These are phyloP conservation scores for Otocyon megalotis DNA, from an alignment of 2,113 vertebrate species.

Conservation along the genomic window DNA sequence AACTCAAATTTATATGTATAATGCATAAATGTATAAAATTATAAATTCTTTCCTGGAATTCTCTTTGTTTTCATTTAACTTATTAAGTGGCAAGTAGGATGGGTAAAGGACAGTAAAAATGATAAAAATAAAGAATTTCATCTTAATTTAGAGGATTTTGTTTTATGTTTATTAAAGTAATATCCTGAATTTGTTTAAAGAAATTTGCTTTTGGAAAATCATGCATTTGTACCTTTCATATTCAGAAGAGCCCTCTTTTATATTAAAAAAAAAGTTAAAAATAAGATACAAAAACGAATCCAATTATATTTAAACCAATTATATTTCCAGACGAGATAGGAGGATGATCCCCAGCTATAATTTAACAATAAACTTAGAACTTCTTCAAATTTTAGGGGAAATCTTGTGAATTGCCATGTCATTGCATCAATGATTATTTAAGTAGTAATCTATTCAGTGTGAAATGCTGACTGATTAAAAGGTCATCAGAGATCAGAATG, in stretches of 20 bases:
- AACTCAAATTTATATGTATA: neutral
- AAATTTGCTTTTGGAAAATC: neutral
- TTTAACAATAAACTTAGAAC: neutral
- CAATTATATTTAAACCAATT: neutral
- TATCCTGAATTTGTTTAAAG: neutral
- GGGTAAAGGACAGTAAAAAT: neutral
- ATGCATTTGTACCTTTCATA: neutral
- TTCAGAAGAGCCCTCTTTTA: neutral
- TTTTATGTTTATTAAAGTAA: neutral
- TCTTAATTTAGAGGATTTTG: neutral
- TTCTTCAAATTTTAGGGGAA: neutral
- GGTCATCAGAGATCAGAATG: neutral
- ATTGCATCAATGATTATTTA: neutral
- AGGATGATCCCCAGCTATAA: neutral
- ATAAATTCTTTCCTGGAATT: neutral
- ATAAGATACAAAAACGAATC: neutral
- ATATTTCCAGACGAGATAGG: neutral
- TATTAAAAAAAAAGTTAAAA: slow-evolving; percentile 19
- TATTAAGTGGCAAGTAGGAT: neutral
- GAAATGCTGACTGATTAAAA: neutral
- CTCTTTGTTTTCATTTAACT: neutral
- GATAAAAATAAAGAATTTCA: neutral
- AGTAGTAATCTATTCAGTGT: neutral
- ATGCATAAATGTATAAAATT: neutral
- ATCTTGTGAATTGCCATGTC: neutral